Percentiles rank a stretch among this genome's conserved stretches.
Conservation (phyloP, 2,797 vertebrate genomes). For the Sebastes iracundus region DNA sequence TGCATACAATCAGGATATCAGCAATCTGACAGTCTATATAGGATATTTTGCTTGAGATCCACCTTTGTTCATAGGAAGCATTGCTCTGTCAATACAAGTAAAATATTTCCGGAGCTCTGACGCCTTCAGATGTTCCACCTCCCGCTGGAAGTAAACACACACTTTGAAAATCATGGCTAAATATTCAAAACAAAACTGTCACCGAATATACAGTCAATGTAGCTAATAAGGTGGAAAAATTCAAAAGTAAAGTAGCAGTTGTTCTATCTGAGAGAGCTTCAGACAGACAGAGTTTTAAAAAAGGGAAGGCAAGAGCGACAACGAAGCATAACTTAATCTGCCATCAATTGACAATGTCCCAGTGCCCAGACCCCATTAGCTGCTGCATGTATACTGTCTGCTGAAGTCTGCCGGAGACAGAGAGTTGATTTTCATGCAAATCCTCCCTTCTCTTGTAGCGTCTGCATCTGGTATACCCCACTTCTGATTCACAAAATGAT, state of each 20-base stretch:
- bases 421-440: constrained; percentile 48
- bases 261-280: constrained; percentile 4
- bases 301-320: background rate
- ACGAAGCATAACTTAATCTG: constrained; percentile 28
- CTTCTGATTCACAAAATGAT: constrained; percentile 49
- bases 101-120: background rate
- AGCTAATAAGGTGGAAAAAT: constrained; percentile 10
- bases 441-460: constrained; percentile 25
- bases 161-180: background rate
- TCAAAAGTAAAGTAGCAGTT: constrained; percentile 5
- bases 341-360: constrained; percentile 33
- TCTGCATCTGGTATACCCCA: constrained; percentile 19
- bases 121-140: background rate
- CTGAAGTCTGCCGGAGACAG: constrained; percentile 19
- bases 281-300: constrained; percentile 5
- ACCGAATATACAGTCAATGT: background rate
- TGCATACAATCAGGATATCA: background rate
- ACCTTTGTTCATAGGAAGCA: background rate
- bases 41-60: background rate
- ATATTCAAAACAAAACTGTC: constrained; percentile 2
- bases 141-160: background rate
- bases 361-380: constrained; percentile 19
- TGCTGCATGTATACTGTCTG: constrained; percentile 9
- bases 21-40: background rate
- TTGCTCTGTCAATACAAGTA: background rate